These are phyloP conservation scores for Oceanodroma tethys DNA, from an alignment of 2,113 vertebrate species.

Conservation along the genomic window DNA sequence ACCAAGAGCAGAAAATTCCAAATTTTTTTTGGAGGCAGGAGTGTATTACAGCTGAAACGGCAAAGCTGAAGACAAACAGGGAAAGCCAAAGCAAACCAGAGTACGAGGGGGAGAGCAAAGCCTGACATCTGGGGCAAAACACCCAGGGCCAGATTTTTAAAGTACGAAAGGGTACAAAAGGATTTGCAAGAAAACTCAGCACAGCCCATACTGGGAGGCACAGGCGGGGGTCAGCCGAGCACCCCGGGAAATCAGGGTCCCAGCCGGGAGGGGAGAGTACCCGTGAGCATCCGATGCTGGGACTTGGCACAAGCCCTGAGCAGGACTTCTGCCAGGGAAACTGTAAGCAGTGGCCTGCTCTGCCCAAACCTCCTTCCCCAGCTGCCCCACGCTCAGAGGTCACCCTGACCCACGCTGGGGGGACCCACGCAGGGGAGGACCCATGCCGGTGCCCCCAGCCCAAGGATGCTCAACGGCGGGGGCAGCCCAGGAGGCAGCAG, in stretches of 20 bases:
- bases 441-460: not conserved
- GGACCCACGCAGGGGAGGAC: not conserved
- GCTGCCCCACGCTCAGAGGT: not conserved
- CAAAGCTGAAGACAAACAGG: not conserved
- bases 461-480: fast-evolving
- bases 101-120: not conserved
- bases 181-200: not conserved
- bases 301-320: not conserved
- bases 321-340: not conserved
- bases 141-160: not conserved
- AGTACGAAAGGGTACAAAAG: not conserved
- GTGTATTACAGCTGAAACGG: not conserved
- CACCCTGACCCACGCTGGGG: not conserved
- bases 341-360: not conserved
- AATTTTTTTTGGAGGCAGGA: not conserved
- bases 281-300: not conserved
- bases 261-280: not conserved
- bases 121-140: not conserved
- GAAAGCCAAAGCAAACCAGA: not conserved
- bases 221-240: fast-evolving
- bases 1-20: not conserved
- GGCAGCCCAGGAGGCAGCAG: not conserved
- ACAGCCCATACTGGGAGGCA: not conserved
- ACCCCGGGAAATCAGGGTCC: not conserved
- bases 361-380: not conserved